Base-by-base conservation (phyloP, 2,888 invertebrate species). In the Drosophila testacea region DNA sequence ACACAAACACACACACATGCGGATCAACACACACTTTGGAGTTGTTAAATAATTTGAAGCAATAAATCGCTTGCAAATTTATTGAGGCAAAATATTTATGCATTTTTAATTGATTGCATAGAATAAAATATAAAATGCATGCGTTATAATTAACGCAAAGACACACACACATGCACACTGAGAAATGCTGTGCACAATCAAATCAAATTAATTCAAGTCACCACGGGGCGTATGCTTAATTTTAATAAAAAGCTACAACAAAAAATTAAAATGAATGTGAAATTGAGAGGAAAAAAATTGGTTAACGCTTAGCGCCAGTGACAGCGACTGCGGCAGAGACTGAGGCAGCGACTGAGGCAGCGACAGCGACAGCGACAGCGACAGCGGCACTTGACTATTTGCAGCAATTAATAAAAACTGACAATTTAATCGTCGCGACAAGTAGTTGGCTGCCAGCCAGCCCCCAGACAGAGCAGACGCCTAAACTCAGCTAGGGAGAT, bases 391-490 rank as follows among this genome's bases (percentile, higher is more conserved):
- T 74, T 72, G 73, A 70, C 77, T 86, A 89, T 86, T 86, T 83
- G 85, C 85, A 85, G 90, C 89, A 90, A 91, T 90, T 91, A 91
- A 91, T 90, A 91, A 90, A 88, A 86, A 83, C 90, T 91, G 90
- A 90, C 90, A 90, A 91, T 91, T 83, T 91, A 90, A 90, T 90
- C 90, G 85, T 79, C 82, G 81, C 81, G 88, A 89, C 88, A 90
- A 88, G 89, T 89, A 84, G 90, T 88, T 83, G 82, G 83, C 90
- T 84, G 83, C 88, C 89, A 89, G 76, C 79, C 80, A 79, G 81
- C 81, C 81, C 80, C 81, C 75, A 88, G 80, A 86, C 84, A 55
- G 57, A 79, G 56, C 44, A 67, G 64, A 51, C 59, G 67, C 62
- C 75, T 61, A 75, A 66, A 61, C 64, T 27, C 38, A 67, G 36